Conservation (phyloP, 2,888 invertebrate genomes). For the Drosophila fulvimacula region DNA sequence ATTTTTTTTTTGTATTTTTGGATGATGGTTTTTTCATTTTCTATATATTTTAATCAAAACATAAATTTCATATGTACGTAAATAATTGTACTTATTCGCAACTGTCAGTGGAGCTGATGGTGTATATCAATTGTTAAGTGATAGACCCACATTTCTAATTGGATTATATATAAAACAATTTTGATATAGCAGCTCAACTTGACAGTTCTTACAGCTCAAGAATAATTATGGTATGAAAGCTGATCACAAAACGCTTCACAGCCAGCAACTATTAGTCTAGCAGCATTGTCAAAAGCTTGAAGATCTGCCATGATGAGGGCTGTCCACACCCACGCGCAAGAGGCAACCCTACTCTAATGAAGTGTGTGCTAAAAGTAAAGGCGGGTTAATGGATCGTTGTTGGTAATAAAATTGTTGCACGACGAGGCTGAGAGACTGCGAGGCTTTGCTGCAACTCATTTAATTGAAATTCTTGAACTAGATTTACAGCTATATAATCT, state of each 20-base stretch:
- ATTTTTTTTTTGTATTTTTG: too few relatives aligned
- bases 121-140: too few relatives aligned
- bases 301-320: not conserved
- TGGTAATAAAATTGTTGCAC: not conserved
- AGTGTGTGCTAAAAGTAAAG: slow-evolving; percentile 5
- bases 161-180: not conserved
- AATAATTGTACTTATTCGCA: too few relatives aligned
- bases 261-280: not conserved
- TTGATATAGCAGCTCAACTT: not conserved
- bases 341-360: slow-evolving; percentile 5
- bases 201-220: not conserved
- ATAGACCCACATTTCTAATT: too few relatives aligned
- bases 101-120: too few relatives aligned
- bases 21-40: too few relatives aligned
- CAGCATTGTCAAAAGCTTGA: not conserved
- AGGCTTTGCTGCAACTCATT: slow-evolving; percentile 1
- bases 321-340: not conserved
- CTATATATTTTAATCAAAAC: too few relatives aligned
- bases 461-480: slow-evolving; percentile 56
- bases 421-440: not conserved
- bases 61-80: too few relatives aligned
- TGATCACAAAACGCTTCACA: not conserved
- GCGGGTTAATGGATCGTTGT: not conserved
- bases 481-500: slow-evolving; percentile 36
- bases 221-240: not conserved